These are phyloP conservation scores for Trachelus troglodyta DNA, from an alignment of 2,888 invertebrate species.

Conservation along the genomic window DNA sequence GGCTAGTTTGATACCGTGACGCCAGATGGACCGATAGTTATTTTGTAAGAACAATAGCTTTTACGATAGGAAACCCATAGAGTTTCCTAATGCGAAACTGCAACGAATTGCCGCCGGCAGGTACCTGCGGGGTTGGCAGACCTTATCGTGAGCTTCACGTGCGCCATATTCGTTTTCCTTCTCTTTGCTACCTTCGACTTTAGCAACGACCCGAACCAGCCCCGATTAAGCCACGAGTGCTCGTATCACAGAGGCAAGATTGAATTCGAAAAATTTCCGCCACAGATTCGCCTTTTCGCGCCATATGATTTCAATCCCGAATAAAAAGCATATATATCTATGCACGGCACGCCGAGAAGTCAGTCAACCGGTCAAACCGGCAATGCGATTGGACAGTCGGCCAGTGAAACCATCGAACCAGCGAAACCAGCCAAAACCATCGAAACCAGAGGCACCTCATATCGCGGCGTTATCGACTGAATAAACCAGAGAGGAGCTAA, in stretches of 20 bases:
- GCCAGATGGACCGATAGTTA: constrained; percentile 3
- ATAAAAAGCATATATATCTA: neutral
- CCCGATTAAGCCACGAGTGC: neutral
- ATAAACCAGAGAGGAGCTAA: constrained; percentile 51
- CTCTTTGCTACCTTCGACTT: neutral
- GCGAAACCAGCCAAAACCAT: neutral
- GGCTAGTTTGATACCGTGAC: neutral
- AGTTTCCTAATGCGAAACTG: neutral
- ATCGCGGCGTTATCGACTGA: constrained; percentile 59
- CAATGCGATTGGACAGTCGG: neutral
- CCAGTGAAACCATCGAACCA: neutral
- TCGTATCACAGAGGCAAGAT: neutral
- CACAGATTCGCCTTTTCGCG: neutral
- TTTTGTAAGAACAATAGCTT: neutral
- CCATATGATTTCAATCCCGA: neutral
- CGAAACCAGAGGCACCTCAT: constrained; percentile 48
- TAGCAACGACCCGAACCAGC: neutral
- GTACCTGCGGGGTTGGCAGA: neutral
- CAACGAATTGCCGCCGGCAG: neutral
- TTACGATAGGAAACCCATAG: neutral
- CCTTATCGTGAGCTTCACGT: neutral
- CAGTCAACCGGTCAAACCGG: neutral
- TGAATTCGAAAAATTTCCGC: neutral
- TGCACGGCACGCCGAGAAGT: neutral
- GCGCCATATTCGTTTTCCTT: neutral